Percentiles rank a stretch among this genome's conserved stretches.
Conservation (phyloP, 2,888 invertebrate genomes). For the Aproaerema taeniolella region DNA sequence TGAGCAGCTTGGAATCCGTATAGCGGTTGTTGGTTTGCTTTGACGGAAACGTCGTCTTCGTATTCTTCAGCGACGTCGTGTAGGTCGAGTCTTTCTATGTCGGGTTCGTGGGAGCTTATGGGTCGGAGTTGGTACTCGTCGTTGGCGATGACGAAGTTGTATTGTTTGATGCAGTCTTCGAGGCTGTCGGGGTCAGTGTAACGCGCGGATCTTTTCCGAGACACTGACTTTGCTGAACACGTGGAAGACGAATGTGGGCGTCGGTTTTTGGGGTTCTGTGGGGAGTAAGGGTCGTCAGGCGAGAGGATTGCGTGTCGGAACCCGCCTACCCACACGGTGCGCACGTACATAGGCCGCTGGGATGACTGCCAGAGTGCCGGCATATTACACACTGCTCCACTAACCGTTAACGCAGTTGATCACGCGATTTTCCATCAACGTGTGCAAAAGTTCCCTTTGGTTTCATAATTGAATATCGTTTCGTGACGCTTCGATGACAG, state of each 20-base stretch:
- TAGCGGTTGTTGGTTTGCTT: slow-evolving; percentile 44
- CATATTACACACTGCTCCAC: slow-evolving; percentile 59
- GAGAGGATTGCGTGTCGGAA: slow-evolving; percentile 83
- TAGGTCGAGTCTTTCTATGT: slow-evolving; percentile 50
- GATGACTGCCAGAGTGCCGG: slow-evolving; percentile 80
- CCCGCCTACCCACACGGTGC: slow-evolving; percentile 84
- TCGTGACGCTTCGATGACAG: slow-evolving; percentile 20
- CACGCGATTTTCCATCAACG: slow-evolving; percentile 46
- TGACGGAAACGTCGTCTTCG: slow-evolving; percentile 46
- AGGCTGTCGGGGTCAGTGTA: slow-evolving; percentile 43
- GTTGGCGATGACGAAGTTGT: slow-evolving; percentile 48
- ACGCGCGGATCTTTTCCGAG: slow-evolving; percentile 31
- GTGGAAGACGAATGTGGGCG: slow-evolving; percentile 57
- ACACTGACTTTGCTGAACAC: slow-evolving; percentile 25
- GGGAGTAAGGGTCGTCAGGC: slow-evolving; percentile 76
- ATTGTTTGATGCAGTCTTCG: slow-evolving; percentile 39
- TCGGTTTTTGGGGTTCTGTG: slow-evolving; percentile 38
- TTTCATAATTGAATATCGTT: slow-evolving; percentile 53
- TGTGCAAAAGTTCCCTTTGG: slow-evolving; percentile 33
- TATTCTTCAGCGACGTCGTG: slow-evolving; percentile 45
- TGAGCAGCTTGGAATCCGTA: slow-evolving; percentile 44
- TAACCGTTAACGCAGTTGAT: slow-evolving; percentile 32
- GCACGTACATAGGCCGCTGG: slow-evolving; percentile 78
- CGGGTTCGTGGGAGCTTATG: slow-evolving; percentile 29
- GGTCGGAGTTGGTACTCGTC: slow-evolving; percentile 23